A percentile compares a stretch with the other conserved stretches of the same genome.
Evolutionary conservation across 2,113 vertebrate genomes (phyloP).

Genomic region (Eclectus roratus): DNA sequence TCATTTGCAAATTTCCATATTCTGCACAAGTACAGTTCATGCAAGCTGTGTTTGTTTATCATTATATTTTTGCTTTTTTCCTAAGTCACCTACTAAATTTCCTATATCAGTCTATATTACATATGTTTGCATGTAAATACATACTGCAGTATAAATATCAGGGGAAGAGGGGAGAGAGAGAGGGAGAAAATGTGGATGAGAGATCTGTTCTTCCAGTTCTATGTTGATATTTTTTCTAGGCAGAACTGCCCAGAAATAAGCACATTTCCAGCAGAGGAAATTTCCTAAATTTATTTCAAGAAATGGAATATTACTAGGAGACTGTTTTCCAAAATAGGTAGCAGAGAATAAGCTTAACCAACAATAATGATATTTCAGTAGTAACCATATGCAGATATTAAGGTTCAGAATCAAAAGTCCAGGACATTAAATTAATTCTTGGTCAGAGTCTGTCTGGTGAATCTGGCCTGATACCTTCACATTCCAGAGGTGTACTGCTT

Average conservation of each 20-base stretch:
- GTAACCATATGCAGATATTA: background rate
- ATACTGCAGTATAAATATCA: background rate
- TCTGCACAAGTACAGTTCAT: background rate
- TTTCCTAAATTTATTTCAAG: background rate
- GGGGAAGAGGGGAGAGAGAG: background rate
- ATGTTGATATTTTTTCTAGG: background rate
- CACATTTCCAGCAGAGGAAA: background rate
- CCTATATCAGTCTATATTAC: background rate
- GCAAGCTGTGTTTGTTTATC: background rate
- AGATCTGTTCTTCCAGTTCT: background rate
- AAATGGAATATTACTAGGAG: background rate
- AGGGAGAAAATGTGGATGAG: background rate
- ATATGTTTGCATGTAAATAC: background rate
- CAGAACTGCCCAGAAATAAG: background rate
- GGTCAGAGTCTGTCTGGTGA: background rate
- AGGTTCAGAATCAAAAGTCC: background rate
- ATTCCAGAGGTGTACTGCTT: background rate
- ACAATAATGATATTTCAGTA: background rate
- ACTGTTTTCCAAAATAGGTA: background rate
- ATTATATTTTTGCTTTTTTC: background rate
- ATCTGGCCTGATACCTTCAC: background rate
- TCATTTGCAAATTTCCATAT: background rate
- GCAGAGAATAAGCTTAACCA: background rate
- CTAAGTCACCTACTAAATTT: background rate
- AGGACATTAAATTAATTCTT: background rate